These are phyloP conservation scores for Myrmecophaga tridactyla DNA, from an alignment of 2,113 vertebrate genomes.

Conservation along the genomic window DNA sequence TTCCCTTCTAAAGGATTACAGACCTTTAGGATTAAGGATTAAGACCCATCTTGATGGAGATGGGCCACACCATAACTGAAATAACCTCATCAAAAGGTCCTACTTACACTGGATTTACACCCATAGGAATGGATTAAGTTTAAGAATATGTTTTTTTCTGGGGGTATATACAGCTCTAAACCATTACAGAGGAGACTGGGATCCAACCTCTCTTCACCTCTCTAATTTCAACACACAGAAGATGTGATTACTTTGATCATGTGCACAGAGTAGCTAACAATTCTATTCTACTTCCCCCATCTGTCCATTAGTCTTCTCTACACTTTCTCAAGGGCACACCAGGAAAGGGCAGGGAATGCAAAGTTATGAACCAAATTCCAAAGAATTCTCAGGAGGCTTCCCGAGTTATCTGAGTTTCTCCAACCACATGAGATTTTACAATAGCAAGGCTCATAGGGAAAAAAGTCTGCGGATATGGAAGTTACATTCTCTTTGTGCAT, in stretches of 20 bases:
- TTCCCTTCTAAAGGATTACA: too few species aligned
- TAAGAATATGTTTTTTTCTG: too few species aligned
- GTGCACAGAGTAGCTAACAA: not conserved
- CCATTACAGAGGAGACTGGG: not conserved
- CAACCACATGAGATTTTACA: not conserved
- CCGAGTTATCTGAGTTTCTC: not conserved
- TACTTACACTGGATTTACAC: too few species aligned
- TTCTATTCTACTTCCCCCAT: not conserved
- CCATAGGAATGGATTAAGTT: too few species aligned
- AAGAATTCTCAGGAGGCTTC: not conserved
- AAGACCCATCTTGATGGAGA: too few species aligned
- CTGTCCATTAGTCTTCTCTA: not conserved
- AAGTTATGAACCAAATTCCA: slow-evolving; percentile 9
- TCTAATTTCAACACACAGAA: not conserved
- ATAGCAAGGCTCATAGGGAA: not conserved
- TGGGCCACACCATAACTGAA: too few species aligned
- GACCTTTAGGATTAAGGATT: too few species aligned
- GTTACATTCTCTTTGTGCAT: not conserved
- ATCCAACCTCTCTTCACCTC: not conserved
- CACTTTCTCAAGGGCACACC: not conserved
- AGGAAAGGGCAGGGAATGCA: not conserved
- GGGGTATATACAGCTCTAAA: too few species aligned
- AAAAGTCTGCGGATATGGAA: not conserved
- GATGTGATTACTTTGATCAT: not conserved
- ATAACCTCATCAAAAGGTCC: too few species aligned